Evolutionary conservation across 2,113 vertebrate species (phyloP), one percentile per base, ranked within the genome.

Genomic region (Campylomormyrus numenius): DNA sequence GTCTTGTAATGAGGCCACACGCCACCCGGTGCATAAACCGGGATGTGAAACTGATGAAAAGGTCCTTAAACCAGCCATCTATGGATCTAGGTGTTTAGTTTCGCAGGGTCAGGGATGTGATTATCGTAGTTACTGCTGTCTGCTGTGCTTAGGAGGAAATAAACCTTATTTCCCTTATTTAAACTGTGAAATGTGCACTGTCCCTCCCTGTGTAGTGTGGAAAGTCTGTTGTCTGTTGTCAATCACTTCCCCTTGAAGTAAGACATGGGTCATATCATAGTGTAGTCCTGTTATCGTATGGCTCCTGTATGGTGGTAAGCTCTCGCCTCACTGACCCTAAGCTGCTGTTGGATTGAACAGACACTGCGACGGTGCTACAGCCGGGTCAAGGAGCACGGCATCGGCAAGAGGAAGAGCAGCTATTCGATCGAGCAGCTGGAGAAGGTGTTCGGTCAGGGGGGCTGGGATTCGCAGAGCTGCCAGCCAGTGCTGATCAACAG

Each of bases 341-440:
- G 46, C 83, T 58, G 3, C 80, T 27, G 8, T 27, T 83, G 88
- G 90, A 92, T 91, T 92, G 50, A 91, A 90, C 93, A 99, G 98
- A 99, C 98, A 39, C 97, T 99, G 19, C 97, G 98, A 89, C 96
- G 98, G 93, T 99, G 98, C 95, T 99, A 99, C 96, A 99, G 98
- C 95, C 97, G 98, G 0, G 98, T 99, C 91, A 99, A 99, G 96
- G 98, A 99, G 94, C 98, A 99, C 0, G 98, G 98, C 80, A 97
- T 99, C 0, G 98, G 98, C 19, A 99, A 99, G 92, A 96, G 98
- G 94, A 99, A 99, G 96, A 99, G 98, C 97, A 99, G 98, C 95
- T 99, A 99, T 95, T 99, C 98, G 0, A 97, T 99, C 7, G 98
- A 99, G 88, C 98, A 99, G 96, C 97, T 99, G 96, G 98, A 99